A percentile compares a stretch with the other conserved stretches of the same genome.
These are phyloP conservation scores for Apodemus sylvaticus DNA, from an alignment of 2,113 vertebrate genomes.

Conservation along the genomic window DNA sequence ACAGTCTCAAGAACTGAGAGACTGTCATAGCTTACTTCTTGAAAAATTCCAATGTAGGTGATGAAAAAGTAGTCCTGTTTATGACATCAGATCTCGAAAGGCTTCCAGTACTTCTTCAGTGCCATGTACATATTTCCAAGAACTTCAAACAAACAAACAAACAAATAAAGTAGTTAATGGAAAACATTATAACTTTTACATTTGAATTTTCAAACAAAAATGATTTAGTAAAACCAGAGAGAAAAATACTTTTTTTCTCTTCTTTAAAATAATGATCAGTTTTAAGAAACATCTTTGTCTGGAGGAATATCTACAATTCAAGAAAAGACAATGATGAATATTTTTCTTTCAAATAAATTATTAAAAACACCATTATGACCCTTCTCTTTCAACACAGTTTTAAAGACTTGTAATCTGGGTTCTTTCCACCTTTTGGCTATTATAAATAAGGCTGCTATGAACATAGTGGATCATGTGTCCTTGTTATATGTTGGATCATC, in stretches of 20 bases:
- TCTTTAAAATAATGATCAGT: not conserved
- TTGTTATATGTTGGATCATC: too few species aligned
- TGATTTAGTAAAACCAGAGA: not conserved
- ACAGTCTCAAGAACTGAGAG: conserved; percentile 80
- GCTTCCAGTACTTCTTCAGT: conserved; percentile 76
- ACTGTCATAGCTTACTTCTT: conserved; percentile 85
- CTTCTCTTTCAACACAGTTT: not conserved
- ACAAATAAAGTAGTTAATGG: conserved; percentile 63
- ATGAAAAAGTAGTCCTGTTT: not conserved
- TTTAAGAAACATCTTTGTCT: not conserved
- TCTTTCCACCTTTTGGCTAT: too few species aligned
- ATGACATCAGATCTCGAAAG: conserved; percentile 51
- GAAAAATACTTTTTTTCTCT: not conserved
- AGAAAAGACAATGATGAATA: not conserved
- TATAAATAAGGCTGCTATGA: too few species aligned
- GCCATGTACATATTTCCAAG: conserved; percentile 66
- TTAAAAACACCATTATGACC: not conserved
- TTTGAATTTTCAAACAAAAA: conserved; percentile 37
- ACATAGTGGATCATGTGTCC: too few species aligned
- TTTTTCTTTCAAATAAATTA: conserved; percentile 32
- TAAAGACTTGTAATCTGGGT: not conserved
- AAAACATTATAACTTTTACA: not conserved
- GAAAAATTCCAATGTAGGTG: conserved; percentile 68
- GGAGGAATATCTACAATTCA: not conserved
- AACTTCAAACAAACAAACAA: conserved; percentile 77